Base-by-base conservation (phyloP, 2,113 vertebrate species). In the Girardinichthys multiradiatus region DNA sequence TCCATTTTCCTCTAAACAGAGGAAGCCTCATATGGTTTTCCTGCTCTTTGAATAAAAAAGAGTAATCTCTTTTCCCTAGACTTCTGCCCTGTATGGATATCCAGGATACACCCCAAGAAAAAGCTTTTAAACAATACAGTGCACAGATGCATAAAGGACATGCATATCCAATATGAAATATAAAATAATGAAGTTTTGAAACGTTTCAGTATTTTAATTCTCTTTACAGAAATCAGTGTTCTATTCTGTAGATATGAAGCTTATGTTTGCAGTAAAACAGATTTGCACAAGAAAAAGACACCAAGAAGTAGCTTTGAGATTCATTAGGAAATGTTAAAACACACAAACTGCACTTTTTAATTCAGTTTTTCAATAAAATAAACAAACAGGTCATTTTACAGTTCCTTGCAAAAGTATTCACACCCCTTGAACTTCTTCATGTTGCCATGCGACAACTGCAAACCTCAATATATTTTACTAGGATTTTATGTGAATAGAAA, bases 1-100 rank as follows among this genome's bases (percentile, higher is more conserved):
- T 83, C 48, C 77, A 82, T 88, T 87, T 86, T 86, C n/a, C 81
- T 87, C 83, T 91, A 93, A 92, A 94, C 90, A 91, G 79, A 92
- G 92, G 92, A 93, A 92, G 80, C 75, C 71, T 76, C 83, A 85
- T 81, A 76, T 79, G 86, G 77, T 74, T 90, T 92, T 93, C 90
- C 92, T 86, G 80, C 72, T 76, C 85, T 93, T 92, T 90, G 88
- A 89, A 72, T 71, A 76, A 64, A 76, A 82, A 79, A 57, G 72
- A 70, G 76, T 63, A 82, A 57, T 82, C 80, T 84, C 60, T 87
- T 85, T 87, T 74, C 82, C 74, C 57, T 37, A 76, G 62, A 77
- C 35, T 54, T 64, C 70, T 82, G 74, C 77, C 82, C 77, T 72
- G 81, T 72, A 83, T 21, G 57, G 79, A 92, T 64, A 87, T 91